Base-by-base conservation (phyloP, 2,113 vertebrate genomes). In the Hiodon alosoides region DNA sequence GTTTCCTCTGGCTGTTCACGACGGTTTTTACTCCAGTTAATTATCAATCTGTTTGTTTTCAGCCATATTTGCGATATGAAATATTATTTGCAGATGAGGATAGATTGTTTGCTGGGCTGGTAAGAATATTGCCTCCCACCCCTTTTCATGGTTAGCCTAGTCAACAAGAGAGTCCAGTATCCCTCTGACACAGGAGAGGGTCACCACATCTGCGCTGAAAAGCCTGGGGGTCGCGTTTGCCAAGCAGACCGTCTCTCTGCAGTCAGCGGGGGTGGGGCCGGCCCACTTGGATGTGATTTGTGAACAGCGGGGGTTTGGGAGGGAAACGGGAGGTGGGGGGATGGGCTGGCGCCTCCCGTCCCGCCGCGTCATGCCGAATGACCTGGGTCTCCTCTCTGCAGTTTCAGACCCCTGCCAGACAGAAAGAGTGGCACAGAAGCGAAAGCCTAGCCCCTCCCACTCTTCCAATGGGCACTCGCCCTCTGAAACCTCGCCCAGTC, bases 381-480 rank as follows among this genome's bases (percentile, higher is more conserved):
- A 73, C 69, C 52, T 80, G 14, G 8, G 58, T 81, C 2, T 78
- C 10, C 14, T 83, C 0, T 81, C 0, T 85, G 66, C 90, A 83
- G 88, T 92, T 86, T 73, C 82, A 91, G 97, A 98, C 90, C 92
- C 94, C 79, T 94, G 93, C 80, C 94, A 93, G 87, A 86, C 92
- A 5, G 95, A 98, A 83, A 91, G 94, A 73, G 74, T 90, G 50
- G 91, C 94, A 83, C 94, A 93, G 85, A 99, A 99, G 86, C 91
- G 96, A 78, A 98, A 95, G 85, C 93, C 95, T 14, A 99, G 97
- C 87, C 97, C 96, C 81, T 94, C 95, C 52, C 96, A 96, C 85
- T 98, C 96, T 59, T 98, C 97, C 85, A 98, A 99, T 82, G 96
- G 97, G 78, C 97, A 99, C 86, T 98, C 96, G 46, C 95, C 97